Percentiles rank a stretch among this genome's conserved stretches.
These are phyloP conservation scores for Lethenteron camtschaticum DNA, from an alignment of 2,113 vertebrate species.

Conservation along the genomic window DNA sequence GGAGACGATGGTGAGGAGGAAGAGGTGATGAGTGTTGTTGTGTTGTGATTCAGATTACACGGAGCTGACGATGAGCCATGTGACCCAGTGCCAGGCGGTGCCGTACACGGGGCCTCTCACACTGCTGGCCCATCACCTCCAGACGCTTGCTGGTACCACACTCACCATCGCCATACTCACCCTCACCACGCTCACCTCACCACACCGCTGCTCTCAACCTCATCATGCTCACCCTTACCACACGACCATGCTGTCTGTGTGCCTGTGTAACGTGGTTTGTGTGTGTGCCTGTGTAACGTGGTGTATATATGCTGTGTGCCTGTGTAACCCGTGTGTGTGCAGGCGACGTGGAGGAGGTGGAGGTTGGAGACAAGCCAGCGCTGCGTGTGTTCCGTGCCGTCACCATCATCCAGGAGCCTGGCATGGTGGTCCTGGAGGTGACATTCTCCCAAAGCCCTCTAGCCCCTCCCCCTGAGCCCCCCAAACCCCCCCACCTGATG, in stretches of 20 bases:
- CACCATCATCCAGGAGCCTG: slow-evolving; percentile 58
- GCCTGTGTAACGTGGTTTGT: too few species aligned
- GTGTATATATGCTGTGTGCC: background rate
- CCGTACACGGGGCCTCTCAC: slow-evolving; percentile 65
- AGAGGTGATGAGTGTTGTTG: too few species aligned
- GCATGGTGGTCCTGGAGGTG: slow-evolving; percentile 77
- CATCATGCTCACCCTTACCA: too few species aligned
- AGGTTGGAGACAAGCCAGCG: slow-evolving; percentile 57
- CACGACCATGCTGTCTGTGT: too few species aligned
- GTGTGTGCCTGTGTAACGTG: too few species aligned
- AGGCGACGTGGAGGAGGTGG: slow-evolving; percentile 90
- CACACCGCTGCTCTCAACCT: too few species aligned
- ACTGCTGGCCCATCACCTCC: slow-evolving; percentile 52
- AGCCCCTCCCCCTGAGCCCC: too few species aligned
- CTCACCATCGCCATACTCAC: too few species aligned
- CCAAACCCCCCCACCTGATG: too few species aligned
- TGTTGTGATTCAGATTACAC: slow-evolving; percentile 44
- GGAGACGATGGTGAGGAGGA: too few species aligned
- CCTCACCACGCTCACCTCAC: too few species aligned
- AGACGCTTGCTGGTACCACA: slow-evolving; percentile 46
- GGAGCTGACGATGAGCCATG: slow-evolving; percentile 69
- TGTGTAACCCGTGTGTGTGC: slow-evolving; percentile 12
- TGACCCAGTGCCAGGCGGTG: slow-evolving; percentile 77
- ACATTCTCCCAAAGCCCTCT: slow-evolving; percentile 11
- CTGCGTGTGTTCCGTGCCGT: slow-evolving; percentile 68